Evolutionary conservation across 2,888 invertebrate genomes (phyloP).

Genomic region (Cephus rjabovi): DNA sequence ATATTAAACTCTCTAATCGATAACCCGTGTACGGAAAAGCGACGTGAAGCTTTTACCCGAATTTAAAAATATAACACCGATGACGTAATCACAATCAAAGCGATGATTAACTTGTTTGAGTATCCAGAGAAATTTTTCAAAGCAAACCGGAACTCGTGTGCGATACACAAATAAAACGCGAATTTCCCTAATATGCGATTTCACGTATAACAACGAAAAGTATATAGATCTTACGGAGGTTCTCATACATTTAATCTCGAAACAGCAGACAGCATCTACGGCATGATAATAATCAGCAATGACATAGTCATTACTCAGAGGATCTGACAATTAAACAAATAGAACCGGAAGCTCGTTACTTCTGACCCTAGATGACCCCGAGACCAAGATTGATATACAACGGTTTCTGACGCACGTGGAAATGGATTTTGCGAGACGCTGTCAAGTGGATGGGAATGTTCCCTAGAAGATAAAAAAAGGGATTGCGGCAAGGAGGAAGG

Average conservation of each 20-base stretch:
- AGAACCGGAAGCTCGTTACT: conserved; percentile 5
- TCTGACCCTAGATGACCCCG: neutral
- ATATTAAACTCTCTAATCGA: neutral
- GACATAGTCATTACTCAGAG: conserved; percentile 4
- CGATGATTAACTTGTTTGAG: neutral
- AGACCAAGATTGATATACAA: conserved; percentile 4
- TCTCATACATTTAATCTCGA: neutral
- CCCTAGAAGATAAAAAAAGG: neutral
- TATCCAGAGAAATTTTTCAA: neutral
- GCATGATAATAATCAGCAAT: neutral
- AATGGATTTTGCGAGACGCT: neutral
- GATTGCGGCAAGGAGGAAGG: neutral
- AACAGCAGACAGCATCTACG: neutral
- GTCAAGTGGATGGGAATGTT: neutral
- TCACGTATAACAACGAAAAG: neutral
- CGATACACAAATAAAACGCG: neutral
- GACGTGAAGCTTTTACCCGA: neutral
- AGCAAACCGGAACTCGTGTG: neutral
- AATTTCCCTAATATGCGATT: neutral
- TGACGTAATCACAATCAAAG: neutral
- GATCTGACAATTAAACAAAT: conserved; percentile 10
- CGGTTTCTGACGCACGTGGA: neutral
- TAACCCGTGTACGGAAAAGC: neutral
- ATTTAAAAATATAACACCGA: neutral
- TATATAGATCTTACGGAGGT: neutral